phyloP scores from a whole-genome alignment of 2,888 invertebrate genomes.

The Drosophila lutescens region DNA sequence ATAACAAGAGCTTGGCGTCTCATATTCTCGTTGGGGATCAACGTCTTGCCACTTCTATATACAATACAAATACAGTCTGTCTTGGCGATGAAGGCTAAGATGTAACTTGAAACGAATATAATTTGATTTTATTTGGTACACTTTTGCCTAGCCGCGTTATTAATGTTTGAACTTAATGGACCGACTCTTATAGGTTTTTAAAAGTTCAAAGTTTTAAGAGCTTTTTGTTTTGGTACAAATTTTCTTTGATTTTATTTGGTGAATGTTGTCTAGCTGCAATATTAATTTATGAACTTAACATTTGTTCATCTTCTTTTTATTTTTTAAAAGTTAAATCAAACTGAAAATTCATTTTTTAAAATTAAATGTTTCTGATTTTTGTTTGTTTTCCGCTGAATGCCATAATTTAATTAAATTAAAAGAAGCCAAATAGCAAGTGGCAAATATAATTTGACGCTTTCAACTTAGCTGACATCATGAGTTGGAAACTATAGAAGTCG shows the following conservation, averaged over 20 bases:
- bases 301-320: too few species aligned
- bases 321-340: too few species aligned
- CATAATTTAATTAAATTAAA: conserved; percentile 30
- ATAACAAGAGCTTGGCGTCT: conserved; percentile 31
- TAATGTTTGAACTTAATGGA: not conserved
- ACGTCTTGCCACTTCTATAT: conserved; percentile 28
- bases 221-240: too few species aligned
- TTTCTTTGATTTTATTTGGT: too few species aligned
- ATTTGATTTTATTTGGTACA: not conserved
- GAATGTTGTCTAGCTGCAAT: too few species aligned
- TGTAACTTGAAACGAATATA: not conserved
- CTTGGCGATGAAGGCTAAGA: not conserved
- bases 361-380: too few species aligned
- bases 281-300: too few species aligned
- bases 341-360: too few species aligned
- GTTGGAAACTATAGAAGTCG: conserved; percentile 23
- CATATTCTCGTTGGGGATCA: conserved; percentile 26
- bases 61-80: not conserved
- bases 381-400: not conserved
- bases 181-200: not conserved
- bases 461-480: conserved; percentile 68
- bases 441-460: conserved; percentile 13
- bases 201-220: not conserved
- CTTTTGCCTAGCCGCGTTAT: not conserved
- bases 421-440: conserved; percentile 23